Conservation (phyloP, 2,113 vertebrate species). For the Microcebus tavaratra region DNA sequence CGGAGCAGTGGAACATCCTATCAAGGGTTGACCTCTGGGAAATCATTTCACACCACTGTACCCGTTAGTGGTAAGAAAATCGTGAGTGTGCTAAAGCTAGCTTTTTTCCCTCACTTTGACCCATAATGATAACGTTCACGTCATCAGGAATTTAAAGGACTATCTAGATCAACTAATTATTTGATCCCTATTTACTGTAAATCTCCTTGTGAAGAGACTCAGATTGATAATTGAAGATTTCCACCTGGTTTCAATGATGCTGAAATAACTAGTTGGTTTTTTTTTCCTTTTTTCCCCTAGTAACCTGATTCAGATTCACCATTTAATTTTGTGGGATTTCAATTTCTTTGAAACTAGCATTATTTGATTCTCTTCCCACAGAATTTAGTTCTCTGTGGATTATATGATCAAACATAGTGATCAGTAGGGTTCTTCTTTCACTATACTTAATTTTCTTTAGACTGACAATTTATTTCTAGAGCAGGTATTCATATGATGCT, state of each 20-base stretch:
- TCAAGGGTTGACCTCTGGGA: slow-evolving; percentile 51
- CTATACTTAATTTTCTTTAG: background rate
- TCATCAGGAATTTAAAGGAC: slow-evolving; percentile 51
- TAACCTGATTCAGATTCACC: slow-evolving; percentile 28
- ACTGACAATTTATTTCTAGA: background rate
- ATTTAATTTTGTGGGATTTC: background rate
- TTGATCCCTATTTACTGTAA: slow-evolving; percentile 57
- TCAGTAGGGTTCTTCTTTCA: background rate
- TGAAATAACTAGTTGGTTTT: slow-evolving; percentile 27
- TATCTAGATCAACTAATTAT: slow-evolving; percentile 59
- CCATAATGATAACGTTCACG: background rate
- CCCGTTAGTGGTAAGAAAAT: slow-evolving; percentile 50
- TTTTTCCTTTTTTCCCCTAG: background rate
- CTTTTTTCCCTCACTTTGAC: slow-evolving; percentile 61
- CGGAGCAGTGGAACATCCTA: background rate
- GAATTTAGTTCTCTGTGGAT: background rate
- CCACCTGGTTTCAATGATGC: slow-evolving; percentile 49
- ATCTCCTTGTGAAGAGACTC: slow-evolving; percentile 50
- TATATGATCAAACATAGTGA: background rate
- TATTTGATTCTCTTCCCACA: background rate
- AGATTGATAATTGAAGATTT: background rate
- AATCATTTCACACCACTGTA: background rate
- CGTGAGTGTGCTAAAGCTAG: slow-evolving; percentile 39
- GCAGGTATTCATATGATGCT: background rate
- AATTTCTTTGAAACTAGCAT: background rate